phyloP scores from a whole-genome alignment of 1,140 invertebrate species.

The Diorhabda sublineata region DNA sequence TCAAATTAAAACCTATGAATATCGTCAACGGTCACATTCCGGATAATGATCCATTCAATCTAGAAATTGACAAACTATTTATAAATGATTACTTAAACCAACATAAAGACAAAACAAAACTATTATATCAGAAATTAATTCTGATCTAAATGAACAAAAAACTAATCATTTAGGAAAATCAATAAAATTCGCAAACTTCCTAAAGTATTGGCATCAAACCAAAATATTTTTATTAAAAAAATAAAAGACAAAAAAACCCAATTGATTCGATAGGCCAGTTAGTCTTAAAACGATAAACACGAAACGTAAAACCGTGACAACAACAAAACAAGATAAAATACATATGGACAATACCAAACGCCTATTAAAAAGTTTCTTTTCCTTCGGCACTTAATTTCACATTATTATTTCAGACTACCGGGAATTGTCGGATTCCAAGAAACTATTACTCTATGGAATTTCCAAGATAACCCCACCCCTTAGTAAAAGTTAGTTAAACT shows the following conservation, averaged over 20 bases:
- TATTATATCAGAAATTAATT: background rate
- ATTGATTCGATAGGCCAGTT: background rate
- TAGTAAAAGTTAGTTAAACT: background rate
- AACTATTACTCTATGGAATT: background rate
- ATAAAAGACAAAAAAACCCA: background rate
- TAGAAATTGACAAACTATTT: too few species aligned
- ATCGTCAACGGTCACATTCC: too few species aligned
- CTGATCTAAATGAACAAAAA: too few species aligned
- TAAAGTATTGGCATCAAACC: too few species aligned
- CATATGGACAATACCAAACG: conserved; percentile 21
- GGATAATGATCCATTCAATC: too few species aligned
- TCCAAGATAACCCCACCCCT: background rate
- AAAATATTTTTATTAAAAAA: too few species aligned
- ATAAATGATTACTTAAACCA: too few species aligned
- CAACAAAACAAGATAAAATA: conserved; percentile 25
- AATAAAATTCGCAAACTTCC: too few species aligned
- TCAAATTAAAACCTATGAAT: too few species aligned
- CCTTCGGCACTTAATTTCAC: background rate
- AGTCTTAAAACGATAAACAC: background rate
- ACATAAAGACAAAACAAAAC: too few species aligned
- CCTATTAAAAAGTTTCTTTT: conserved; percentile 16
- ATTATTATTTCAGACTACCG: background rate
- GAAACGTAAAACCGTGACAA: conserved; percentile 27
- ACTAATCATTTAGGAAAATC: too few species aligned
- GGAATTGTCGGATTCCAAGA: background rate